Evolutionary conservation across 2,113 vertebrate genomes (phyloP).

Genomic region (Psophia crepitans): DNA sequence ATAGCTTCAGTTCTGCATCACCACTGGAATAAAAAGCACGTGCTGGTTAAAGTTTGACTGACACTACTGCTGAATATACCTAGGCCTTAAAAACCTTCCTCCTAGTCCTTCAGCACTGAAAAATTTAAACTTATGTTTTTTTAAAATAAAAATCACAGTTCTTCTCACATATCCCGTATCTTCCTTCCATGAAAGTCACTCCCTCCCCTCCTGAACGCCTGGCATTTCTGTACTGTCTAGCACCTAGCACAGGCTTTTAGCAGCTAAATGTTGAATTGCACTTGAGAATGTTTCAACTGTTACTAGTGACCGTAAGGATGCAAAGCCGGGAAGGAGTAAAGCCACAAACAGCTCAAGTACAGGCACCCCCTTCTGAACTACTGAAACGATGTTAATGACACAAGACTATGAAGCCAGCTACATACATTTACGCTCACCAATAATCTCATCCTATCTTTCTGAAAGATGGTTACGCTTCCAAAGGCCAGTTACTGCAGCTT

Average conservation of each 20-base stretch:
- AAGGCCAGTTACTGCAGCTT: not conserved
- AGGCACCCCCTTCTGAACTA: not conserved
- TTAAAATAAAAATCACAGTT: not conserved
- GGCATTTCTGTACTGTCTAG: not conserved
- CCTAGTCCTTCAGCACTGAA: not conserved
- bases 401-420: not conserved
- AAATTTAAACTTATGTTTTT: not conserved
- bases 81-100: not conserved
- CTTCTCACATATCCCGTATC: not conserved
- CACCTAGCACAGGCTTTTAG: not conserved
- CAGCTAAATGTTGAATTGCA: not conserved
- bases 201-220: not conserved
- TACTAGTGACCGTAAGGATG: rapidly evolving
- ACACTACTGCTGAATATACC: not conserved
- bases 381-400: not conserved
- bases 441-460: not conserved
- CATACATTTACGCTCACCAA: rapidly evolving
- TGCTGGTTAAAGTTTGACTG: not conserved
- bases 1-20: not conserved
- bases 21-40: not conserved
- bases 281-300: not conserved
- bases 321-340: not conserved
- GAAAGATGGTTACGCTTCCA: too few relatives aligned
- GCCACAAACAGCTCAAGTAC: not conserved
- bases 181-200: not conserved